Base-by-base conservation (phyloP, 2,888 invertebrate genomes). In the Nymphalis c-album region DNA sequence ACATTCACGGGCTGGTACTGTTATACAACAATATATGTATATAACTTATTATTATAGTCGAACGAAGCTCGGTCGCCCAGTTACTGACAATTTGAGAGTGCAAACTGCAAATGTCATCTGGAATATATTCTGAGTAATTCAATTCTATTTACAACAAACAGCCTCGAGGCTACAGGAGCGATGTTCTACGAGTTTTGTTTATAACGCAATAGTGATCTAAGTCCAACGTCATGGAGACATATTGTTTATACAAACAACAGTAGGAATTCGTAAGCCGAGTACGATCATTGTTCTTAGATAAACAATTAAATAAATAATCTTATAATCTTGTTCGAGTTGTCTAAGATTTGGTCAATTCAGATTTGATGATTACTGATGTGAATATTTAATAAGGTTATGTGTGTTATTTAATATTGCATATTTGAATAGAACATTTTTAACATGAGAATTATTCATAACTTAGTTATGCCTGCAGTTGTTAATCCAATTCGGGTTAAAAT, bases 211-310 rank as follows among this genome's bases (percentile, higher is more conserved):
- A 55, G 4, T 55, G 7, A 55, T 31, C 31, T 31, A 31, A 55
- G 60, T 55, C 65, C 10, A 35, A 55, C 26, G n/a, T 18, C 22
- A 48, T 60, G 58, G 47, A 57, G 22, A 59, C 51, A 59, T 60
- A 46, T 66, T 50, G 45, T 66, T 57, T 66, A 16, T 58, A 58
- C 57, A 66, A 66, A 66, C 61, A 66, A 61, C 26, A 40, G 26
- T 10, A 17, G 40, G 61, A 61, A 66, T 61, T 53, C 22, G 61
- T 66, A 66, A 60, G 55, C 60, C 20, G 40, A 40, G 13, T 40
- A n/a, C 55, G 6, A n/a, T 55, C 7, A 31, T 17, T 8, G 31
- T 35, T 57, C 10, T 57, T 40, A 40, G 18, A 57, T 57, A 16
- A 55, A 55, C 53, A 55, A 2, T 31, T 6, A 31, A 31, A 55